Evolutionary conservation across 2,888 invertebrate species (phyloP).

Genomic region (Mythimna ferrago): DNA sequence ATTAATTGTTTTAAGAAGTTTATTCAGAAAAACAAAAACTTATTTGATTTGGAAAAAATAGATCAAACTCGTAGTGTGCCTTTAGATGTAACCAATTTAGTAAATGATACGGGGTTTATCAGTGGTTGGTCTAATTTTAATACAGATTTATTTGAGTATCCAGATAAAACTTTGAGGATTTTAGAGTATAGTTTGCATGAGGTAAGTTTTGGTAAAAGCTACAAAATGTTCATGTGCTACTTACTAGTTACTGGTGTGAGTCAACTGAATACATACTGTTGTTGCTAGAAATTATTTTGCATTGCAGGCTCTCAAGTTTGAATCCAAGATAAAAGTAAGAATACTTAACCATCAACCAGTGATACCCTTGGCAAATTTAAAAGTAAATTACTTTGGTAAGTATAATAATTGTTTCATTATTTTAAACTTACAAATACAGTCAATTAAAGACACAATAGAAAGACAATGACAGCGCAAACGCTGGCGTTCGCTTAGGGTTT

Average conservation of each 20-base stretch:
- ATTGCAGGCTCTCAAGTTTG: conserved; percentile 84
- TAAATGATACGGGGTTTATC: conserved; percentile 90
- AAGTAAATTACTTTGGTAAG: conserved; percentile 94
- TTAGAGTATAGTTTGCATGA: conserved; percentile 96
- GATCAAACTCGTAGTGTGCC: conserved; percentile 90
- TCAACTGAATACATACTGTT: neutral
- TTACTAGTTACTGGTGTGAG: neutral
- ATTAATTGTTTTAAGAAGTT: conserved; percentile 77
- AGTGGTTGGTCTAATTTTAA: conserved; percentile 92
- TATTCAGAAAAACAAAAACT: conserved; percentile 79
- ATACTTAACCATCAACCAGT: conserved; percentile 91
- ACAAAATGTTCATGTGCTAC: neutral
- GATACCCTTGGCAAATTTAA: conserved; percentile 92
- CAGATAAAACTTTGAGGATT: conserved; percentile 92
- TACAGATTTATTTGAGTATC: conserved; percentile 92
- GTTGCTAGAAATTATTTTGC: neutral
- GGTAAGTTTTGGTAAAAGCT: conserved; percentile 75
- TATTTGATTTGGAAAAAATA: conserved; percentile 90
- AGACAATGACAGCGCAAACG: too few relatives aligned
- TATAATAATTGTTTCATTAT: conserved; percentile 27
- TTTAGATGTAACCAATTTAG: conserved; percentile 90
- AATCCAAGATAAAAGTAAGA: conserved; percentile 83
- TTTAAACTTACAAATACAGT: too few relatives aligned
- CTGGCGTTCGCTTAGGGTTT: too few relatives aligned
- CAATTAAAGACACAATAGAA: too few relatives aligned